Base-by-base conservation (phyloP, 1,140 invertebrate species). In the Drosophila aff. region DNA sequence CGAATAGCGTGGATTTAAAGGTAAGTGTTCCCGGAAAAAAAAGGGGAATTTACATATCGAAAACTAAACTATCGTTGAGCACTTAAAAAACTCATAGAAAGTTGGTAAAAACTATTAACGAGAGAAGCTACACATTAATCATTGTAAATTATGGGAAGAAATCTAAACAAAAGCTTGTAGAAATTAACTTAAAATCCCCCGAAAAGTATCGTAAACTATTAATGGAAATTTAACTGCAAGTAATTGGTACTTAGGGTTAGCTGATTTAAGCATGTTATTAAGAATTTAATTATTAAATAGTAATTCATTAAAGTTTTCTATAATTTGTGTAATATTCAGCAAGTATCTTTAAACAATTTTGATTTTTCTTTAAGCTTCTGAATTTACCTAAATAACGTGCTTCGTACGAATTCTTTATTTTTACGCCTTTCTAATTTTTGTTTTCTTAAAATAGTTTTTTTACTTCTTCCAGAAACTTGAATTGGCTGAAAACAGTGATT, bases 1-100 rank as follows among this genome's bases (percentile, higher is more conserved):
- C 79, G 8, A 89, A 92, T 43, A 86, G 79, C 46, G 77, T 92
- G 18, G 91, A 92, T 53, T 63, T 92, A 8, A 89, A 85, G 86
- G 91, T 92, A 23, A 76, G 80, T 62, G 10, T 53, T 53, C 7
- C 6, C 1, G 31, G 31, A 33, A 15, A 36, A 23, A 43, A 23
- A 33, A 1, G 5, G 47, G 26, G 36, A n/a, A 43, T 28, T 23
- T 26, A 21, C 15, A 2, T 18, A 16, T 15, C 2, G 13, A 44
- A 36, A 23, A 8, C 15, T 13, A 4, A 53, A 6, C 36, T 10
- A 43, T 64, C 59, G 26, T 59, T n/a, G 0, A 2, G 5, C 9
- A 2, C 38, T 57, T n/a, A 23, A 21, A 10, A 23, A n/a, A 23
- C 13, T 59, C 2, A 23, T 26, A 15, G 18, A 21, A 23, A 33